These are phyloP conservation scores for Scaptomyza montana DNA, from an alignment of 1,140 invertebrate genomes.

Conservation along the genomic window DNA sequence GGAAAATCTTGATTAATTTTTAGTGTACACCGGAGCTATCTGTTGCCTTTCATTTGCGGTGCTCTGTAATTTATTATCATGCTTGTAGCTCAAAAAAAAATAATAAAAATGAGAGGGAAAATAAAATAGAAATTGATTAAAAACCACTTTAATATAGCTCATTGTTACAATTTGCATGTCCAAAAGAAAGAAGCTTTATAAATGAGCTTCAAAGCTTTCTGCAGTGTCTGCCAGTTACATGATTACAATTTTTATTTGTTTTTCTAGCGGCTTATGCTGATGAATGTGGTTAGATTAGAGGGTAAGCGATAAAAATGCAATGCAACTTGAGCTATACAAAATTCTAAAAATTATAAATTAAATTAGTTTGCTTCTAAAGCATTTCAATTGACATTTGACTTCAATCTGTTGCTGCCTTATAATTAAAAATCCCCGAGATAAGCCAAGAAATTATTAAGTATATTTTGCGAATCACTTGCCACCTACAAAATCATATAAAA, in stretches of 20 bases:
- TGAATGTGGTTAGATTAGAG: neutral
- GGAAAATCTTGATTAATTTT: too few relatives aligned
- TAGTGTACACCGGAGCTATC: conserved; percentile 3
- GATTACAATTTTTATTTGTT: too few relatives aligned
- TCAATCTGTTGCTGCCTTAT: neutral
- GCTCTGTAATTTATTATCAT: conserved; percentile 65
- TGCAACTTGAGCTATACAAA: too few relatives aligned
- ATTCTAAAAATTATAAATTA: too few relatives aligned
- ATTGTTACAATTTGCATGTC: conserved; percentile 55
- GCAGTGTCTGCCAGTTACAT: too few relatives aligned
- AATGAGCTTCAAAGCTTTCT: conserved; percentile 23
- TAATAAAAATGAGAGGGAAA: neutral
- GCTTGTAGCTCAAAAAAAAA: conserved; percentile 30
- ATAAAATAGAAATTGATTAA: conserved; percentile 70
- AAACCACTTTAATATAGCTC: conserved; percentile 74
- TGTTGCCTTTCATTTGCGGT: conserved; percentile 40
- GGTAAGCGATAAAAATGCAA: too few relatives aligned
- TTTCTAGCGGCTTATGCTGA: neutral
- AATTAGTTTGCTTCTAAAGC: too few relatives aligned
- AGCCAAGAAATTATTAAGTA: neutral
- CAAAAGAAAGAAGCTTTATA: conserved; percentile 28
- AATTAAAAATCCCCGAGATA: neutral
- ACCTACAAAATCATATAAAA: neutral
- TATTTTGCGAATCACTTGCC: neutral
- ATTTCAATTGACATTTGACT: neutral